Conservation (phyloP, 2,797 vertebrate species). For the Rhinatrema bivittatum region DNA sequence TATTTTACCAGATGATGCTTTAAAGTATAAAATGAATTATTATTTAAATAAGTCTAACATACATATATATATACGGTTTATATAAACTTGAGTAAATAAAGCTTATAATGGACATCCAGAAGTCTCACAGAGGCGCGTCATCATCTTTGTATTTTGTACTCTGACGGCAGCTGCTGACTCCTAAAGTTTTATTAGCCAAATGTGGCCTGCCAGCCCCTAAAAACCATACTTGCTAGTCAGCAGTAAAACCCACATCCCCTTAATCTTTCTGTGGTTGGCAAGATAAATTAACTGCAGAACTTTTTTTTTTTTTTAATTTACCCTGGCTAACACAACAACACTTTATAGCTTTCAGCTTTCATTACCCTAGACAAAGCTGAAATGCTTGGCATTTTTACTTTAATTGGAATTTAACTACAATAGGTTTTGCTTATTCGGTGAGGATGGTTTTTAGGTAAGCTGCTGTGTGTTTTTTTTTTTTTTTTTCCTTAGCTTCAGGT, state of each 20-base stretch:
- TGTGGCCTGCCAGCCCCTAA: constrained; percentile 18
- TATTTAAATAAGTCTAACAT: constrained; percentile 27
- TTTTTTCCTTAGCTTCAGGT: too few relatives aligned
- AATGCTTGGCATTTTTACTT: not conserved
- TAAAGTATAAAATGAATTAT: too few relatives aligned
- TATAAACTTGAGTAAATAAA: constrained; percentile 30
- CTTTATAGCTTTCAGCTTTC: too few relatives aligned
- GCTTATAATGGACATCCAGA: constrained; percentile 36
- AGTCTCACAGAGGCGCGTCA: constrained; percentile 18
- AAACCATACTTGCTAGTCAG: constrained; percentile 30
- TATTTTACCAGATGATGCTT: too few relatives aligned
- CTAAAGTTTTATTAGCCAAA: constrained; percentile 26
- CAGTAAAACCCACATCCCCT: not conserved
- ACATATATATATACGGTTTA: constrained; percentile 19
- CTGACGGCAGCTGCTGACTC: constrained; percentile 34
- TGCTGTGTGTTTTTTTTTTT: too few relatives aligned
- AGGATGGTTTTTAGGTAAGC: too few relatives aligned
- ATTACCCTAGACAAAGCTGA: too few relatives aligned
- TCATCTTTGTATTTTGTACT: constrained; percentile 33
- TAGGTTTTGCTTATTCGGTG: too few relatives aligned
- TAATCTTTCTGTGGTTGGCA: constrained; percentile 10
- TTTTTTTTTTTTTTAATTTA: too few relatives aligned
- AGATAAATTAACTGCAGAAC: constrained; percentile 5
- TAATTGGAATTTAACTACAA: constrained; percentile 3
- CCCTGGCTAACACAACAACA: too few relatives aligned